phyloP scores from a whole-genome alignment of 1,140 invertebrate species.

The Bilobella aurantiaca region DNA sequence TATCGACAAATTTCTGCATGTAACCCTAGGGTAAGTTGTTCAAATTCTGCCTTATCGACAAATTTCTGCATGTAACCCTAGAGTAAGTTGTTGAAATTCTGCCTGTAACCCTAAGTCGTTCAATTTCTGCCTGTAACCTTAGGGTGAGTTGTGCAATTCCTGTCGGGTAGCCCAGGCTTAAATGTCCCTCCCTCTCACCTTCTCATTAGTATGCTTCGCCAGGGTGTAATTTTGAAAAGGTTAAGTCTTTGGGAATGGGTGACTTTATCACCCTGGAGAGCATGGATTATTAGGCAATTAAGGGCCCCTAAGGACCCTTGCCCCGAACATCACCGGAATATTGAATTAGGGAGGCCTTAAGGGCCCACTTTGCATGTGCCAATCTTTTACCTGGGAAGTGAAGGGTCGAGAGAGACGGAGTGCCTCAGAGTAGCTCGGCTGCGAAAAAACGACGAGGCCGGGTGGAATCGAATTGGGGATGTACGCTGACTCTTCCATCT shows the following conservation, averaged over 20 bases:
- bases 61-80: too few species aligned
- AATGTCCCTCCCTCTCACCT: not conserved
- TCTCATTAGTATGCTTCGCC: constrained; percentile 20
- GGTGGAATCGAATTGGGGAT: constrained; percentile 62
- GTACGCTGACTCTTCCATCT: constrained; percentile 58
- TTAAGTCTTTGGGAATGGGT: constrained; percentile 12
- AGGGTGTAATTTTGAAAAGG: constrained; percentile 3
- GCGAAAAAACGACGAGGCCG: constrained; percentile 67
- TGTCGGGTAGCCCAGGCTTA: not conserved
- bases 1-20: too few species aligned
- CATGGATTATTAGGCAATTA: constrained; percentile 35
- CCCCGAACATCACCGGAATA: not conserved
- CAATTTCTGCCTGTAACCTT: too few species aligned
- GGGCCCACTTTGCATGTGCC: not conserved
- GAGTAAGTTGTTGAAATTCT: too few species aligned
- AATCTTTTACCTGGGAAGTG: constrained; percentile 50
- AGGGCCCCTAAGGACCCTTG: not conserved
- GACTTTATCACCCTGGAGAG: constrained; percentile 29
- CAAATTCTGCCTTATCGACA: too few species aligned
- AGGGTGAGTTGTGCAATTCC: too few species aligned
- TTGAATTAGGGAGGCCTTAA: not conserved
- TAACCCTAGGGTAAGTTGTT: too few species aligned
- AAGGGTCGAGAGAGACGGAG: constrained; percentile 62
- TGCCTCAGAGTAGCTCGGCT: constrained; percentile 61
- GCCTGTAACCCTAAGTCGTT: too few species aligned